A percentile compares a stretch with the other conserved stretches of the same genome.
These are phyloP conservation scores for Notodonta dromedarius DNA, from an alignment of 2,888 invertebrate genomes.

Conservation along the genomic window DNA sequence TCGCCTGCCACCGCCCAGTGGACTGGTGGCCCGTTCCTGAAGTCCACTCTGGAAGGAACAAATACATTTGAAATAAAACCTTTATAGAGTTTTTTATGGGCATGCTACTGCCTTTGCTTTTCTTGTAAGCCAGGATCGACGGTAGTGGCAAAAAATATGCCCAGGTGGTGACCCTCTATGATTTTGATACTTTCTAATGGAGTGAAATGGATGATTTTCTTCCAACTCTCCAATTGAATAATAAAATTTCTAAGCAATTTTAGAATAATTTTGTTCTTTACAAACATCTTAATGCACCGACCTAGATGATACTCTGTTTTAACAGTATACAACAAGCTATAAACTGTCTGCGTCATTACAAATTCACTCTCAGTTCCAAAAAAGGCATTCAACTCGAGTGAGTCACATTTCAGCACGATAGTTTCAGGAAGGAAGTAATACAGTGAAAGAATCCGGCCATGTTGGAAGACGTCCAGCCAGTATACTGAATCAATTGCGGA, in stretches of 20 bases:
- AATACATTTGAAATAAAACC: background rate
- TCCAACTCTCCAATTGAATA: too few species aligned
- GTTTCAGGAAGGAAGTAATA: conserved; percentile 63
- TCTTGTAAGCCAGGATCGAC: too few species aligned
- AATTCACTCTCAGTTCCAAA: conserved; percentile 17
- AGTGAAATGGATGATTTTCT: too few species aligned
- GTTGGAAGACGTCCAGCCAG: conserved; percentile 58
- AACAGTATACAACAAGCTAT: background rate
- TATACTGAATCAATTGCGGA: conserved; percentile 51
- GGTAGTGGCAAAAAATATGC: too few species aligned
- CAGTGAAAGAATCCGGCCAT: conserved; percentile 49
- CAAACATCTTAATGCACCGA: too few species aligned
- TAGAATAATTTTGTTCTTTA: too few species aligned
- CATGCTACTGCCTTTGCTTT: too few species aligned
- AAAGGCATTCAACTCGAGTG: conserved; percentile 1
- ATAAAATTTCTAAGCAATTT: too few species aligned
- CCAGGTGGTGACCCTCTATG: too few species aligned
- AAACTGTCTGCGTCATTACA: conserved; percentile 10
- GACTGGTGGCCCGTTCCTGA: conserved; percentile 88
- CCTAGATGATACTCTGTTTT: too few species aligned
- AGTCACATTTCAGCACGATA: conserved; percentile 9
- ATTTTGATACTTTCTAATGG: too few species aligned
- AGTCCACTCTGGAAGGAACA: conserved; percentile 86
- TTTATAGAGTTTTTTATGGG: too few species aligned
- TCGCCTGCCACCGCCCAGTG: conserved; percentile 92